Base-by-base conservation (phyloP, 2,888 invertebrate genomes). In the Thera britannica region DNA sequence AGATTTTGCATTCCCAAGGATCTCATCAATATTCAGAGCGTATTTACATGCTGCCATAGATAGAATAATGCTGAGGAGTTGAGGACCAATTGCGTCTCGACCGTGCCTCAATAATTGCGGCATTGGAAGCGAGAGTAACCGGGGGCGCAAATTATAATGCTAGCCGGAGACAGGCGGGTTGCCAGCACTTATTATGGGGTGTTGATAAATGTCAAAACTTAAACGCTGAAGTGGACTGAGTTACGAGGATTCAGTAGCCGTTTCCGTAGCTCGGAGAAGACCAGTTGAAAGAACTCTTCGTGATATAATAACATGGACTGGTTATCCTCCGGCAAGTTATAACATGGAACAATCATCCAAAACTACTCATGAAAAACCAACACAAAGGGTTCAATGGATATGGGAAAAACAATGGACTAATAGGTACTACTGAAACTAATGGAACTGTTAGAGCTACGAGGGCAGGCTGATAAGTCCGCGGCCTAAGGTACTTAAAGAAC, bases 21-120 rank as follows among this genome's bases (percentile, higher is more conserved):
- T 77, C 79, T 82, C 75, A 83, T 88, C 81, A 85, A 80, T 87
- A 88, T 88, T 85, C 86, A 85, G 78, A 79, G 72, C 72, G 75
- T 83, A 86, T 87, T 86, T 85, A 83, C 80, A 81, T 81, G 78
- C 75, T 72, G 73, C 79, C 76, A 57, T 78, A 80, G 78, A 79
- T 81, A 81, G 79, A 75, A 61, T 67, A 67, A 65, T 70, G 67
- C 59, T 57, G 52, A 34, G 41, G 56, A 58, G 77, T 75, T 74
- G 77, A 74, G 72, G 77, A 76, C 75, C 81, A 83, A 80, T 81
- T 77, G 80, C 75, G 72, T 57, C 72, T 76, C 68, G 76, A 76
- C 78, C 77, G 77, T 76, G 78, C 73, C 76, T 72, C 78, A 77
- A 74, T 87, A 86, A 85, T 87, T 86, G 84, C 79, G 83, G 83